Evolutionary conservation across 2,113 vertebrate species (phyloP).

Genomic region (Hemichromis elongatus): DNA sequence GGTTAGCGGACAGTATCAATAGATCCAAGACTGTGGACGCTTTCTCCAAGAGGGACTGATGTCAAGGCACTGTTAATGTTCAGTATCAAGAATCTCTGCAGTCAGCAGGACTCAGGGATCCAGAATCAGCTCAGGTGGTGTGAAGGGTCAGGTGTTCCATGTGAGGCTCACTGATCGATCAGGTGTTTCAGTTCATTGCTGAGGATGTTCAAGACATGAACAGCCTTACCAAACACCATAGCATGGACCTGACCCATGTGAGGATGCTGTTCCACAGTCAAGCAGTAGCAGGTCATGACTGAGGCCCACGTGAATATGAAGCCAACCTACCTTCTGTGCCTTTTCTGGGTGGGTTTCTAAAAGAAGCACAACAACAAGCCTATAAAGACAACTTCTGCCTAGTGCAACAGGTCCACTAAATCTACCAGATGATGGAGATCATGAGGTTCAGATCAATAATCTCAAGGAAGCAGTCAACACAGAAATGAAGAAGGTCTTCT

Average conservation of each 20-base stretch:
- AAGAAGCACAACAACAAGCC: constrained; percentile 96
- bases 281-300: constrained; percentile 99
- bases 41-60: constrained; percentile 98
- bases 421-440: constrained; percentile 97
- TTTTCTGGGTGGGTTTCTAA: constrained; percentile 95
- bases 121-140: constrained; percentile 92
- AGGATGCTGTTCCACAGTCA: constrained; percentile 99
- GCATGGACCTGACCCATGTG: constrained; percentile 95
- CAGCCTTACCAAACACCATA: constrained; percentile 96
- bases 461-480: constrained; percentile 98
- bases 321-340: constrained; percentile 92
- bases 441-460: constrained; percentile 96
- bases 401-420: constrained; percentile 94
- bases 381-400: constrained; percentile 84
- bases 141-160: constrained; percentile 95
- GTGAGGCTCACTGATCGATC: constrained; percentile 93
- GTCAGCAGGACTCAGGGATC: constrained; percentile 97
- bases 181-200: constrained; percentile 93
- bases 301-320: constrained; percentile 95
- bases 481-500: neutral
- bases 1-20: neutral
- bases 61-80: constrained; percentile 98
- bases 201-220: constrained; percentile 98
- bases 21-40: constrained; percentile 80
- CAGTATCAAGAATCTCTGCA: constrained; percentile 92